phyloP scores from a whole-genome alignment of 2,888 invertebrate genomes.

The Pandemis heparana region DNA sequence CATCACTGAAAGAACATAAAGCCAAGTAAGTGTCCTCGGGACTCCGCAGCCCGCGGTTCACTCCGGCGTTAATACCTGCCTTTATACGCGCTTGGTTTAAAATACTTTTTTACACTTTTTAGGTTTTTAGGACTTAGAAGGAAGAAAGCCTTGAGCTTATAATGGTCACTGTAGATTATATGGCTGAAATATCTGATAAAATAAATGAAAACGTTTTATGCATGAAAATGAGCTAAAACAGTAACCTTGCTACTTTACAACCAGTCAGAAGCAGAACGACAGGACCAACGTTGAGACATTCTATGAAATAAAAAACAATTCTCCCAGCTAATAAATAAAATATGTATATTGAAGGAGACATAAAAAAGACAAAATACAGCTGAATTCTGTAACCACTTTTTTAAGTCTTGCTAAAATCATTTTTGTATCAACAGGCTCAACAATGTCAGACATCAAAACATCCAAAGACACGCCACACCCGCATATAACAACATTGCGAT shows the following conservation, averaged over 20 bases:
- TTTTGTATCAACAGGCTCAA: background rate
- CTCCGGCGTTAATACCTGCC: background rate
- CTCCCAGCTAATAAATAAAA: too few species aligned
- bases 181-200: background rate
- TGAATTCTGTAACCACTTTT: too few species aligned
- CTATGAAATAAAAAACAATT: too few species aligned
- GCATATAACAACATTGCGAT: conserved; percentile 45
- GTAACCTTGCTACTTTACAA: too few species aligned
- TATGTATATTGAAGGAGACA: too few species aligned
- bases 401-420: too few species aligned
- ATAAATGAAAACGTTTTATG: too few species aligned
- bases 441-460: conserved; percentile 8
- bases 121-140: background rate
- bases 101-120: background rate
- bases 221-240: too few species aligned
- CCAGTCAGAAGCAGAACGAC: too few species aligned
- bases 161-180: background rate
- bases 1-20: conserved; percentile 13
- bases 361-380: too few species aligned
- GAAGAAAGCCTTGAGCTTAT: background rate
- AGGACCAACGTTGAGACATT: too few species aligned
- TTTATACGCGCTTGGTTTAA: background rate
- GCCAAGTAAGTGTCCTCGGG: conserved; percentile 9
- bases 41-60: background rate
- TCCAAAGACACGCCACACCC: conserved; percentile 26